Conservation (phyloP, 2,113 vertebrate species). For the Xenopus borealis region DNA sequence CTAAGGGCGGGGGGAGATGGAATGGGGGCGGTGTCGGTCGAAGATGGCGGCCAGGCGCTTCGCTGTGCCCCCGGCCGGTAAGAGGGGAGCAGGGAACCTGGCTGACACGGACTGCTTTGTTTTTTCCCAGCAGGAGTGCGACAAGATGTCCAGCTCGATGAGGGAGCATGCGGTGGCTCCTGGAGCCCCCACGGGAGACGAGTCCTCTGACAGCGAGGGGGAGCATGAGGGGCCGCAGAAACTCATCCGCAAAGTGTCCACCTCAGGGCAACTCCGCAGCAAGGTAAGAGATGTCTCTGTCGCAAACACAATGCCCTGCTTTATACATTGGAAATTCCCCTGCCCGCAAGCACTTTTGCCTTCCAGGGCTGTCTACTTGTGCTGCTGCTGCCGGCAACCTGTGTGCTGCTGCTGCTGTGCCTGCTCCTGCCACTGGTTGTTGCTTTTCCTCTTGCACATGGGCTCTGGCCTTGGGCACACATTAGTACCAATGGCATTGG, state of each 20-base stretch:
- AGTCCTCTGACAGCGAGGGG: conserved; percentile 94
- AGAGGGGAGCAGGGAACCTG: conserved; percentile 57
- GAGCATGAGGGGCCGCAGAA: conserved; percentile 95
- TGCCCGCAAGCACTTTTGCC: not conserved
- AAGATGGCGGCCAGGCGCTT: conserved; percentile 62
- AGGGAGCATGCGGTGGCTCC: conserved; percentile 64
- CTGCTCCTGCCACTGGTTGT: no score
- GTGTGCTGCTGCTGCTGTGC: not conserved
- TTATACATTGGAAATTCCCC: not conserved
- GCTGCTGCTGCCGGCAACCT: not conserved
- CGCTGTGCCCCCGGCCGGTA: conserved; percentile 44
- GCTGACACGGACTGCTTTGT: conserved; percentile 62
- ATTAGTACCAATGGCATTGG: no score
- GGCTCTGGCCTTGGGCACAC: no score
- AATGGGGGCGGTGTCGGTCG: conserved; percentile 31
- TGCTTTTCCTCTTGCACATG: no score
- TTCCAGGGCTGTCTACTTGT: not conserved
- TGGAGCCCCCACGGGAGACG: conserved; percentile 73
- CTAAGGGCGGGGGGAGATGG: not conserved
- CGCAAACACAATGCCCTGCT: not conserved
- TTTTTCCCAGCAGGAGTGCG: conserved; percentile 75
- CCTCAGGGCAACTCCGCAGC: conserved; percentile 92
- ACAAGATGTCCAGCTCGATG: conserved; percentile 72
- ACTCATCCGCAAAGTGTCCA: conserved; percentile 96
- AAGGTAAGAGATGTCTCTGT: conserved; percentile 72